Evolutionary conservation across 2,797 vertebrate species (phyloP), one percentile per base, ranked within the genome.

Genomic region (Notolabrus celidotus): DNA sequence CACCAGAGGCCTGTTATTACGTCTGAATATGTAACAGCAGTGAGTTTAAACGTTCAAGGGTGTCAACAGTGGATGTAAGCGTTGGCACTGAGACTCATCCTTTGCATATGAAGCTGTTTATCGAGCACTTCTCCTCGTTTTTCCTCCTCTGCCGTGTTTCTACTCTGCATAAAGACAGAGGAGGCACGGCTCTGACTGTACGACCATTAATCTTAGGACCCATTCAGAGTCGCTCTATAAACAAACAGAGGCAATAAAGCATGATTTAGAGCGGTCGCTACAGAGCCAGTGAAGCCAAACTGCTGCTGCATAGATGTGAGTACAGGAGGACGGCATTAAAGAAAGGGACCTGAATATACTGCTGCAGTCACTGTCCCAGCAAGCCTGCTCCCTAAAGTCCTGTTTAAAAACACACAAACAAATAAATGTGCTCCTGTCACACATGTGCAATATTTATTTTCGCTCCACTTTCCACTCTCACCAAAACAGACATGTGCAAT

Each of bases 181-280:
- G 54, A 59, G 14, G 8, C 3, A 12, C 1, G 8, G 16, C 23
- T n/a, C 5, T 17, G 33, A 20, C 27, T 22, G 17, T 22, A 29
- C 1, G 7, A 39, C 10, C 33, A 39, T 52, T 22, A 31, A 16
- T 27, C 56, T 29, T 43, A 11, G 15, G 19, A 14, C 20, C 38
- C 16, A 46, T 7, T 41, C 14, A 52, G 10, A 42, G 22, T 66
- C 50, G 53, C 5, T 25, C 9, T 19, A 22, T 9, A 20, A 20
- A 63, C 41, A 65, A 64, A 43, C 41, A 36, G 14, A 3, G 31
- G 51, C 23, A 43, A 38, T 59, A 46, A 36, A 61, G 41, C 17
- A 2, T 60, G 25, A 56, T 38, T 23, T 38, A 65, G 12, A 27
- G 34, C 54, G 39, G 12, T 49, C 16, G 1, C 3, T 16, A 29